Base-by-base conservation (phyloP, 2,113 vertebrate species). In the Scortum barcoo region DNA sequence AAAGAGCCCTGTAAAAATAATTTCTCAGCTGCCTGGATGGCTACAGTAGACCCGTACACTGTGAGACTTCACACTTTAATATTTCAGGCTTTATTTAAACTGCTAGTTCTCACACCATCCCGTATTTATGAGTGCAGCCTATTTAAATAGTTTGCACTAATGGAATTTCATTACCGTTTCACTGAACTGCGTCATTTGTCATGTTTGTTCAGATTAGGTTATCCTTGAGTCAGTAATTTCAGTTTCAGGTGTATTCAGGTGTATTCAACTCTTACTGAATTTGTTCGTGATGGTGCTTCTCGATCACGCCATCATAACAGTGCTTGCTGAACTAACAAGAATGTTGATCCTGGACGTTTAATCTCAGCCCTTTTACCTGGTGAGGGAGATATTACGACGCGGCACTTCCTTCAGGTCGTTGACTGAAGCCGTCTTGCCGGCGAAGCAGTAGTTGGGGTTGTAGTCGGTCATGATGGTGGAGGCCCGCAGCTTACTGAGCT, bases 401-500 rank as follows among this genome's bases (percentile, higher is more conserved):
- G 98, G 97, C 80, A 99, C 97, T 86, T 99, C 98, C 94, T 99
- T 99, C 77, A 99, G 96, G 94, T 99, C 98, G 3, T 96, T 99
- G 94, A 99, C 97, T 9, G 98, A 98, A 0, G 97, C 97, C 0
- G 97, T 98, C 93, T 99, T 99, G 28, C 98, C 98, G 0, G 97
- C 98, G 83, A 99, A 99, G 94, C 98, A 99, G 94, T 99, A 99
- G 96, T 99, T 99, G 89, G 98, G 98, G 90, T 99, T 99, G 95
- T 99, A 99, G 95, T 99, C 98, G 0, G 97, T 99, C 98, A 99
- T 99, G 92, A 99, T 98, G 93, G 98, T 99, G 44, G 98, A 99
- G 38, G 98, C 99, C 0, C 97, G 95, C 77, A 99, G 96, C 86
- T 99, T 99, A 92, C 98, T 99, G 85, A 99, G 96, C 28, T 99